Conservation (phyloP, 2,797 vertebrate species). For the Microcaecilia unicolor region DNA sequence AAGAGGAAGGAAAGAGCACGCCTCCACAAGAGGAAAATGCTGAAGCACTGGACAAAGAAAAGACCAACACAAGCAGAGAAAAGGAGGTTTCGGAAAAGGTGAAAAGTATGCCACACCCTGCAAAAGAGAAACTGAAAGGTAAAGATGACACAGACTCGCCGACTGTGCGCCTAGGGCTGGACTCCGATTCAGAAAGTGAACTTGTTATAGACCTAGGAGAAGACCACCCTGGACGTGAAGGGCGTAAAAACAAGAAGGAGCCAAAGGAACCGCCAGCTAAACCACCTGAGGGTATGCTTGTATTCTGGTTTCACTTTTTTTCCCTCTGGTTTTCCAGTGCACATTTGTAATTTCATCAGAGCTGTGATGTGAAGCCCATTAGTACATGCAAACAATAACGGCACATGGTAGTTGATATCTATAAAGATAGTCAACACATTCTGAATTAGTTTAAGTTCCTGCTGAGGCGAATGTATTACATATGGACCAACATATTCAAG, state of each 20-base stretch:
- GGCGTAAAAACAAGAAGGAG: slow-evolving; percentile 79
- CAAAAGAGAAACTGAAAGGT: slow-evolving; percentile 69
- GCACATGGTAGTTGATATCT: no score
- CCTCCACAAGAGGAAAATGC: slow-evolving; percentile 37
- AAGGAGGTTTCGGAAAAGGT: slow-evolving; percentile 76
- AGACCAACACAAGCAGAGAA: slow-evolving; percentile 54
- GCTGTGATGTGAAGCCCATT: no score
- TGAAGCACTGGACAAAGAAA: slow-evolving; percentile 65
- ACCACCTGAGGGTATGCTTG: slow-evolving; percentile 66
- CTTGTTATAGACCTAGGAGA: slow-evolving; percentile 94
- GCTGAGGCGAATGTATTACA: no score
- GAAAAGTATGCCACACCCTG: slow-evolving; percentile 55
- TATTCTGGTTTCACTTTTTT: not conserved
- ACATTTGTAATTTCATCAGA: not conserved
- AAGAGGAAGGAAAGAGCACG: slow-evolving; percentile 58
- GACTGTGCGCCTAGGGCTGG: slow-evolving; percentile 68
- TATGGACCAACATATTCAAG: no score
- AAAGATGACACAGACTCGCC: slow-evolving; percentile 73
- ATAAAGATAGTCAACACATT: no score
- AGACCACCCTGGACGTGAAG: slow-evolving; percentile 77
- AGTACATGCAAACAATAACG: no score
- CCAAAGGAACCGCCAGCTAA: slow-evolving; percentile 71
- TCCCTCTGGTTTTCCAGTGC: not conserved
- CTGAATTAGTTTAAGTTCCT: no score
- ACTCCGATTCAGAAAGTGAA: slow-evolving; percentile 93